Evolutionary conservation across 1,140 invertebrate species (phyloP), one percentile per base, ranked within the genome.

Genomic region (Hylaeus anthracinus): DNA sequence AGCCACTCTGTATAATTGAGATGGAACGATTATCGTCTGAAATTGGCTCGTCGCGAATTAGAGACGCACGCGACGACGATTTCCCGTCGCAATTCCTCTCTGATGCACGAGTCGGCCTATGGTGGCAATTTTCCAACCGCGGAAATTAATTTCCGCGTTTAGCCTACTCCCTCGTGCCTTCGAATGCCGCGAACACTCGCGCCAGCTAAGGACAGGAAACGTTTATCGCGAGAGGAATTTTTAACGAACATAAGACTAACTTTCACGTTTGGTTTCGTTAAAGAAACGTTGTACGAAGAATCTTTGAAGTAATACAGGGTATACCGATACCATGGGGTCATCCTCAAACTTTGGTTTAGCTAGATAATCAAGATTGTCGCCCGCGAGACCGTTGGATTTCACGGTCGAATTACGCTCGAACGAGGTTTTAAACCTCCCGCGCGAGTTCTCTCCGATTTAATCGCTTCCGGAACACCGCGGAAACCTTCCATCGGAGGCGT

Each of bases 101-200:
- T 5, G 75, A 48, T 70, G 56, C 72, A 39, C 66, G 26, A 9
- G 6, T 8, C 58, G 26, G n/a, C 58, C 26, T 60, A 60, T 26
- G 26, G 26, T 26, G 26, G 26, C 26, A 26, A 26, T 26, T 26
- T 26, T 26, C 26, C 51, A 72, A 84, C 41, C 63, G 79, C 79
- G 69, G 69, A 72, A 83, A 85, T 85, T 77, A 84, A 85, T 86
- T 86, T 81, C 78, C 83, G 64, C 39, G 72, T 9, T 72, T 65
- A 48, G 48, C 65, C 43, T 65, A 69, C 55, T 69, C 48, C 66
- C 66, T 55, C 26, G 45, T 41, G 41, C 10, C n/a, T 15, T 5
- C 63, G 4, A 0, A 3, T 48, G 48, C 1, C 39, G 12, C 48
- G n/a, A 53, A 15, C 0, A 1, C 41, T 48, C 64, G 53, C 53